phyloP scores from a whole-genome alignment of 2,113 vertebrate species.

The Dipodomys ordii region DNA sequence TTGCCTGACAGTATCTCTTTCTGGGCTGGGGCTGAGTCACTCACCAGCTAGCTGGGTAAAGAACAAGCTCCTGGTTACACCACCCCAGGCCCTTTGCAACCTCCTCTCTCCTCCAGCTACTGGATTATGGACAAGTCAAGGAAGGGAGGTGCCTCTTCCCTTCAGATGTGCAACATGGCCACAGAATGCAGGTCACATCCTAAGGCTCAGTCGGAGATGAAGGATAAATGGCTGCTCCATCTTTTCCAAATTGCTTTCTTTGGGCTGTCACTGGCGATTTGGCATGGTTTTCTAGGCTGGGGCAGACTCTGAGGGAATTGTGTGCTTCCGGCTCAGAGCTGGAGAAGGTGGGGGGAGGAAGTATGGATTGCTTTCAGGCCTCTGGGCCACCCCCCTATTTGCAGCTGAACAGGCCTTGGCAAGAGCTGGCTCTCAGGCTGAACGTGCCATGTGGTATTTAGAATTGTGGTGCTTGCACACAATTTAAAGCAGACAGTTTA shows the following conservation, averaged over 20 bases:
- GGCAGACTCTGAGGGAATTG: slow-evolving; percentile 74
- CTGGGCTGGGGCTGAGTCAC: neutral
- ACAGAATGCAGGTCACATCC: slow-evolving; percentile 72
- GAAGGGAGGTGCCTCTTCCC: slow-evolving; percentile 47
- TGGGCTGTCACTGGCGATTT: slow-evolving; percentile 80
- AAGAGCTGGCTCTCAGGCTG: slow-evolving; percentile 81
- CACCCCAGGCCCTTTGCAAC: neutral
- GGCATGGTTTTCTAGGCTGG: slow-evolving; percentile 73
- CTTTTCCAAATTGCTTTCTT: slow-evolving; percentile 82
- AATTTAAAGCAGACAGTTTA: slow-evolving; percentile 92
- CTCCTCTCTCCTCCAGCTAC: neutral
- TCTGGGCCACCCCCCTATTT: neutral
- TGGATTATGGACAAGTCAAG: neutral
- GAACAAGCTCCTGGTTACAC: neutral
- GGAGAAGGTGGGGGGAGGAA: slow-evolving; percentile 29
- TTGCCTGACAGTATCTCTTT: neutral
- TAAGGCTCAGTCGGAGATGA: slow-evolving; percentile 74
- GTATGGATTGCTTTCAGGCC: slow-evolving; percentile 61
- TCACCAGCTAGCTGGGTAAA: neutral
- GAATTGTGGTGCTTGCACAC: slow-evolving; percentile 89
- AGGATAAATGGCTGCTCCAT: slow-evolving; percentile 81
- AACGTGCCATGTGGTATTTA: slow-evolving; percentile 91
- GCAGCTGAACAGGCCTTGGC: slow-evolving; percentile 74
- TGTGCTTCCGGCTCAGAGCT: slow-evolving; percentile 61
- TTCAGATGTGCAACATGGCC: slow-evolving; percentile 52